Evolutionary conservation across 2,797 vertebrate species (phyloP), one percentile per base, ranked within the genome.

Genomic region (Acanthurus lineatus): DNA sequence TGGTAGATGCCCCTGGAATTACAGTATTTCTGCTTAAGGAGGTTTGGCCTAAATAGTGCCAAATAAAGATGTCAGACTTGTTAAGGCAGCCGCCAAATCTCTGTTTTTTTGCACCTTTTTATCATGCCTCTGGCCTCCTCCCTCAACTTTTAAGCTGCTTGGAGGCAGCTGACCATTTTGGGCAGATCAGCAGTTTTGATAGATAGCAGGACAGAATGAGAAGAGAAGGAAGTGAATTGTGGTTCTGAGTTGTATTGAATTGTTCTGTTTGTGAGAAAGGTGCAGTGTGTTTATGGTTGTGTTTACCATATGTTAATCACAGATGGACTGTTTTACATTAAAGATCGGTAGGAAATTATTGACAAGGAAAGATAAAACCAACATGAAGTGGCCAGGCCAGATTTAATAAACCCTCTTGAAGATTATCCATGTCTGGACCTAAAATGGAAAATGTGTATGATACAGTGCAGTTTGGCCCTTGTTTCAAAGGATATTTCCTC

Each of bases 1-100:
- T 88, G 72, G 51, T 84, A 35, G 77, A 65, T 20, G 25, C 63
- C 88, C 48, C 69, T 38, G 51, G 77, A 80, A 90, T 87, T 88
- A 78, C 83, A 79, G 67, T 80, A 74, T 65, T 76, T 80, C 84
- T 85, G 73, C 86, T 76, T 79, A 77, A 79, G 82, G 81, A 92
- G 67, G 70, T 87, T 87, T 79, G 62, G 82, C 80, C 83, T 88
- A 81, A 91, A 88, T 83, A 78, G 67, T 73, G 60, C 72, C 85
- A 81, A 88, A 93, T 92, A 77, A 88, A 93, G 91, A 90, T 81
- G 77, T 91, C 89, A 82, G 77, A 84, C 65, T 85, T 52, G 66
- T 89, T 90, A 87, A 90, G 70, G 87, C 69, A 82, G 78, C 87
- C 88, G 87, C 82, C 86, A 90, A 81, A 71, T 80, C 82, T 87